These are phyloP conservation scores for Scaptomyza polygonia DNA, from an alignment of 2,888 invertebrate genomes.

Conservation along the genomic window DNA sequence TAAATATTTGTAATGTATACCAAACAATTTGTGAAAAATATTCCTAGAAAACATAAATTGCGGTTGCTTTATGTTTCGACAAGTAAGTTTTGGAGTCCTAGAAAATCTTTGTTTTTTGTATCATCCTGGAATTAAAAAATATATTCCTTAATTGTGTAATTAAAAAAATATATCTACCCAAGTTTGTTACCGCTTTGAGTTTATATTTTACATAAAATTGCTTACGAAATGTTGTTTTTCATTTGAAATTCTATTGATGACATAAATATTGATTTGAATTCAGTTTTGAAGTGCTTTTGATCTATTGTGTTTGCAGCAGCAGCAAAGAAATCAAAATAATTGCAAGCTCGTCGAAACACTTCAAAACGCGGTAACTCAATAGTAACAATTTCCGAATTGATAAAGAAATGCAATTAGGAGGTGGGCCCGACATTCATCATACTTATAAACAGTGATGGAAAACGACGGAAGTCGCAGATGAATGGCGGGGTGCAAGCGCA, in stretches of 20 bases:
- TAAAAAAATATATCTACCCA: too few relatives aligned
- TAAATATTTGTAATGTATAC: background rate
- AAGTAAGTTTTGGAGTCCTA: background rate
- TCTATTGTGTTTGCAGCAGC: conserved; percentile 22
- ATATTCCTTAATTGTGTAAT: too few relatives aligned
- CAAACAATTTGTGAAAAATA: background rate
- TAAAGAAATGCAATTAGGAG: conserved; percentile 77
- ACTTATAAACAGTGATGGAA: conserved; percentile 20
- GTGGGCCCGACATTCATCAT: conserved; percentile 31
- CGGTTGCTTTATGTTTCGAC: too few relatives aligned
- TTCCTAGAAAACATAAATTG: background rate
- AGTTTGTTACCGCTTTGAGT: too few relatives aligned
- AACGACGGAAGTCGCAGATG: conserved; percentile 2
- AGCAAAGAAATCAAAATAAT: conserved; percentile 29
- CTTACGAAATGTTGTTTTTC: too few relatives aligned
- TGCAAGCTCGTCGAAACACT: conserved; percentile 37
- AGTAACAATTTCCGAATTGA: conserved; percentile 53
- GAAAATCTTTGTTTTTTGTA: too few relatives aligned
- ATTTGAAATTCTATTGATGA: too few relatives aligned
- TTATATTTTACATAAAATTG: too few relatives aligned
- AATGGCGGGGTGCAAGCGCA: background rate
- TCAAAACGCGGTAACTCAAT: conserved; percentile 28
- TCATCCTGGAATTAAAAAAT: too few relatives aligned
- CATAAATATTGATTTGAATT: conserved; percentile 5
- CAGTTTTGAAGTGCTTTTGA: background rate